Base-by-base conservation (phyloP, 1,140 invertebrate genomes). In the Subanguina moxae region DNA sequence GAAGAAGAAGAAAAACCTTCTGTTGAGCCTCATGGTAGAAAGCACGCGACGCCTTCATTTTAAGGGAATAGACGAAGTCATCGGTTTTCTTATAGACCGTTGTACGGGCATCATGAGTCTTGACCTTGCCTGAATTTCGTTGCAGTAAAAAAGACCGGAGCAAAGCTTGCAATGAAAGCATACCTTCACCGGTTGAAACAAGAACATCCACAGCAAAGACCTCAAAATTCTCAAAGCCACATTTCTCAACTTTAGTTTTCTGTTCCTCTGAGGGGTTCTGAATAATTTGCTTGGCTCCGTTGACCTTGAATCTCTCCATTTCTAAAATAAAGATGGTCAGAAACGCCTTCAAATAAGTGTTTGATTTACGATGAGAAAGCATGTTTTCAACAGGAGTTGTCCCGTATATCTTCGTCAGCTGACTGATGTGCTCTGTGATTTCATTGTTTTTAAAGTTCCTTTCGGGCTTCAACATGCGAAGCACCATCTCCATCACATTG, bases 21-120 rank as follows among this genome's bases (percentile, higher is more conserved):
- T 93, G 91, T 77, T 91, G 89, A 27, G 87, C 86, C 87, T 97
- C 94, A 80, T 88, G 90, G 78, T 93, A 93, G 84, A 99, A 96
- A 84, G 89, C 90, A 78, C 94, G 88, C 17, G 94, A 96, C 56
- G 93, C 89, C 85, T 97, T 97, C 84, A 98, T 86, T 86, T 98
- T 98, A 63, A 99, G 86, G 84, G 91, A 90, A 86, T 97, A 97
- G 65, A 91, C 89, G 38, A 85, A 72, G 84, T 94, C 91, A 78
- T 98, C 94, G 70, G 93, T 97, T 87, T 96, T 97, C 86, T 97
- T 97, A 85, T 92, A 98, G 78, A 98, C 91, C 48, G 95, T 94
- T 46, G 94, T 93, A 80, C 93, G 88, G 17, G 92, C 91, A 76
- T 96, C 91, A 83, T 90, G 88, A 85, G 97, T 93, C 80, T 90